Base-by-base conservation (phyloP, 2,888 invertebrate species). In the Zaprionus bogoriensis region DNA sequence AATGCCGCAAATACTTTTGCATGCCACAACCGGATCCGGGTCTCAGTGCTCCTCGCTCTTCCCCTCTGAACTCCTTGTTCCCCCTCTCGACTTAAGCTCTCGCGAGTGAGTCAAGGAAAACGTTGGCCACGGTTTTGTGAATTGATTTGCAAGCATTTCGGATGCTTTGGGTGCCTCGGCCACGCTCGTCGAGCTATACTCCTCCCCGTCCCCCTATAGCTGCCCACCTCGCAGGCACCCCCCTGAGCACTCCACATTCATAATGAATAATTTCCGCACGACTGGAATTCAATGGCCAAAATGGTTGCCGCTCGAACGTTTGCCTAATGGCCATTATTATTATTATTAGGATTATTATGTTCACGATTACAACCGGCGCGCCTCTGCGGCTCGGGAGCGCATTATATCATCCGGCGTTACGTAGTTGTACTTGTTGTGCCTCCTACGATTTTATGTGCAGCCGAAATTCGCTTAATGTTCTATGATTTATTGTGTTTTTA, bases 231-330 rank as follows among this genome's bases (percentile, higher is more conserved):
- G n/a, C n/a, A n/a, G n/a, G n/a, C n/a, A n/a, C n/a, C n/a, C n/a
- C n/a, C n/a, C n/a, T n/a, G n/a, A n/a, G n/a, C n/a, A n/a, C n/a
- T n/a, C n/a, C n/a, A 84, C 50, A 48, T 78, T 72, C 58, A 79
- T 86, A 82, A 87, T 84, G 87, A 84, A 84, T 84, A 81, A 82
- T 84, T 82, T 82, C 82, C 82, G 85, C 81, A 68, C 70, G 85
- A 81, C 60, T 81, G 67, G 73, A 70, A 81, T 73, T 74, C 81
- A 84, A 84, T 78, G 69, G 84, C 62, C 64, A 77, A 77, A 86
- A 77, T 69, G 58, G 65, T 81, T 55, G 80, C 63, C 77, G 64
- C 66, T 60, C 68, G 63, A 78, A 75, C 60, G 71, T 71, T 84
- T 77, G 57, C 81, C 74, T 83, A 83, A 81, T 83, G 77, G 77